phyloP scores from a whole-genome alignment of 2,797 vertebrate species.

The Gobio occitaniae region DNA sequence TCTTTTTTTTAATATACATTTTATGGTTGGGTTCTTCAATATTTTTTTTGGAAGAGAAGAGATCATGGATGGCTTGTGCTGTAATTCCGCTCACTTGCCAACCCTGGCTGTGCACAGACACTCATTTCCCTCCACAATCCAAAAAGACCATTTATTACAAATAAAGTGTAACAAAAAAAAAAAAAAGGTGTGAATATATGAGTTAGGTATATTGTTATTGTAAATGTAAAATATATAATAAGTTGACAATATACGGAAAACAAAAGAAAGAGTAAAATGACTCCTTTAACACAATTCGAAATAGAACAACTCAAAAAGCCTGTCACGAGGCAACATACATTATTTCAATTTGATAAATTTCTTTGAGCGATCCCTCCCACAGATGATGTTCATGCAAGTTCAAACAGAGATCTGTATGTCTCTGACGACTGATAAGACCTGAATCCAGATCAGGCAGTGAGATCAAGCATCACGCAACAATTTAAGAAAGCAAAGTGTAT shows the following conservation, averaged over 20 bases:
- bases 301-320: conserved; percentile 8
- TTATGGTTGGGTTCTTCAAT: neutral
- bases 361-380: conserved; percentile 38
- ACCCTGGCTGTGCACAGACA: neutral
- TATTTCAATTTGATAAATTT: conserved; percentile 47
- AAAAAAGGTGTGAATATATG: neutral
- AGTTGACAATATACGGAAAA: no score
- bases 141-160: neutral
- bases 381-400: conserved; percentile 52
- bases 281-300: neutral
- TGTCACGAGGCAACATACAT: neutral
- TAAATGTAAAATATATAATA: neutral
- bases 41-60: neutral
- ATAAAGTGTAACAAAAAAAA: neutral
- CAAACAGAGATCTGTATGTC: conserved; percentile 51
- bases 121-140: neutral
- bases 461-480: conserved; percentile 55
- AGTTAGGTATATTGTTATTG: neutral
- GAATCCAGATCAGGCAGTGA: conserved; percentile 53
- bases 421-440: conserved; percentile 51
- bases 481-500: conserved; percentile 54
- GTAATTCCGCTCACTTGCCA: neutral
- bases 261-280: neutral
- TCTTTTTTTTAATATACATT: neutral
- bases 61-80: neutral